Conservation (phyloP, 1,140 invertebrate genomes). For the roundworm (Caenorhabditis elegans) region DNA sequence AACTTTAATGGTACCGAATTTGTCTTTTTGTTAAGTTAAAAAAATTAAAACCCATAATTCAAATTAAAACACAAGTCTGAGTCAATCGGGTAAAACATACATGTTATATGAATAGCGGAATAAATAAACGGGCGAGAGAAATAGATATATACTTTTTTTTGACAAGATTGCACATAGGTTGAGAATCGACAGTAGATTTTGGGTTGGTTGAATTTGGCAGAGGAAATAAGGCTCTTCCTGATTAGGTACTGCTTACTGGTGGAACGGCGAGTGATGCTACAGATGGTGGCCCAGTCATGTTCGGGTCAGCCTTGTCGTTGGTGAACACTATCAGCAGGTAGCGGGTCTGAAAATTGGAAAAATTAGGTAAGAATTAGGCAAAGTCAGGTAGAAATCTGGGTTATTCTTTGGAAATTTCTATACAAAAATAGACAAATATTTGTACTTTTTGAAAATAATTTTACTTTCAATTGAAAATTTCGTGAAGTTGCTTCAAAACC, state of each 20-base stretch:
- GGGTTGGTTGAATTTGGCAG: slow-evolving; percentile 1
- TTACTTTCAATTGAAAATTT: no score
- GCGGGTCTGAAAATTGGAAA: background rate
- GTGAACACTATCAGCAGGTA: background rate
- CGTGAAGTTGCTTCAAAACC: no score
- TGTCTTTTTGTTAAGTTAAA: background rate
- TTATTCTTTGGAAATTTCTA: no score
- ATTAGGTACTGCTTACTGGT: background rate
- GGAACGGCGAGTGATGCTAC: background rate
- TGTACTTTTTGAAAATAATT: no score
- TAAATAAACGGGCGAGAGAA: background rate
- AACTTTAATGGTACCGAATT: background rate
- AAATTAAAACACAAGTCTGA: slow-evolving; percentile 23
- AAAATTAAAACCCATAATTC: slow-evolving; percentile 13
- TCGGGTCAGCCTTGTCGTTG: background rate
- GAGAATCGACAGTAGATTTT: no score
- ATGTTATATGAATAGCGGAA: background rate
- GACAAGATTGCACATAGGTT: slow-evolving; percentile 24
- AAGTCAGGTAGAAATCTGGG: no score
- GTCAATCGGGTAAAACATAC: background rate
- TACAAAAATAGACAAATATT: no score
- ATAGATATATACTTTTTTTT: background rate
- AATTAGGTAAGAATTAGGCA: no score
- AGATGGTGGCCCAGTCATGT: background rate
- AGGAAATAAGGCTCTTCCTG: background rate